These are phyloP conservation scores for Brachyrhaphis roseni DNA, from an alignment of 2,797 vertebrate genomes.

Conservation along the genomic window DNA sequence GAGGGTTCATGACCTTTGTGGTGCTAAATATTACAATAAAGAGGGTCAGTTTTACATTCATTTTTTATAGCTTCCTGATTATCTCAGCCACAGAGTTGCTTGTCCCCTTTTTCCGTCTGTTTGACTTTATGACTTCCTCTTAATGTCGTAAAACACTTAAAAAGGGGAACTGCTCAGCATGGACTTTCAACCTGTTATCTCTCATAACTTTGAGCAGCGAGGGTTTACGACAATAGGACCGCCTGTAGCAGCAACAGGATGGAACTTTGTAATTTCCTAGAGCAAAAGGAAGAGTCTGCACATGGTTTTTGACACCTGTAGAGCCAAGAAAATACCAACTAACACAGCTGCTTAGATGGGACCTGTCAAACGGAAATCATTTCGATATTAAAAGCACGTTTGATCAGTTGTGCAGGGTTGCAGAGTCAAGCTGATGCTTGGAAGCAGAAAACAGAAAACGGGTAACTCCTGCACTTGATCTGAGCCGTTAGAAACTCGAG, in stretches of 20 bases:
- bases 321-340: background rate
- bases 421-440: constrained; percentile 8
- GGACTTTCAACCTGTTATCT: constrained; percentile 24
- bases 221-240: background rate
- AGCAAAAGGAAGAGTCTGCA: background rate
- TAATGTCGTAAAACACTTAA: constrained; percentile 28
- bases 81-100: constrained; percentile 36
- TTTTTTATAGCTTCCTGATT: constrained; percentile 44
- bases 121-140: constrained; percentile 37
- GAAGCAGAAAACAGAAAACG: constrained; percentile 9
- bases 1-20: constrained; percentile 43
- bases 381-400: background rate
- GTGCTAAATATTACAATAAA: constrained; percentile 22
- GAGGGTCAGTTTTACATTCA: constrained; percentile 22
- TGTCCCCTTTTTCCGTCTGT: constrained; percentile 16
- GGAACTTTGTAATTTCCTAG: constrained; percentile 14
- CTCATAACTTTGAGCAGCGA: background rate
- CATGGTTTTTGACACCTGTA: constrained; percentile 16
- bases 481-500: constrained; percentile 22
- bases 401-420: background rate
- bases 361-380: background rate
- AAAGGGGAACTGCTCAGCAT: constrained; percentile 20
- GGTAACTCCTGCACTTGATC: constrained; percentile 11
- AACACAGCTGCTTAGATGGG: constrained; percentile 5
- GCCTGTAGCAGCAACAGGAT: constrained; percentile 6